Conservation (phyloP, 2,797 vertebrate genomes). For the Schizothorax lantsangensis region DNA sequence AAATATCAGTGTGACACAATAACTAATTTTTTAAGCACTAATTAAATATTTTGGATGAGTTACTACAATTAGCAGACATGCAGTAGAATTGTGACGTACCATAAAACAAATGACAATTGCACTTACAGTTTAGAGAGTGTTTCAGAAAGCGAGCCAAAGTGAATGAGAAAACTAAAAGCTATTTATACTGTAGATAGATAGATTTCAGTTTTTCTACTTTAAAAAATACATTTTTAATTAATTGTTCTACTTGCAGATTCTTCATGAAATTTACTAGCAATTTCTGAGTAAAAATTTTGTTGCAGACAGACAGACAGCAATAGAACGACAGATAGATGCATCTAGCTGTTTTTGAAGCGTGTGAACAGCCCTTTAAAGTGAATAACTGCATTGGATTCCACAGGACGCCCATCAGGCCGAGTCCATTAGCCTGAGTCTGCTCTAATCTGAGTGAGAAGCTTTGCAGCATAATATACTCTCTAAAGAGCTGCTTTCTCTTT, state of each 20-base stretch:
- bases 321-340: background rate
- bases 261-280: background rate
- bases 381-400: conserved; percentile 16
- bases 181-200: background rate
- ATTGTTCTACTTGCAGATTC: background rate
- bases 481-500: conserved; percentile 46
- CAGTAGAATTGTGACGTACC: background rate
- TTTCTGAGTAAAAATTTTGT: background rate
- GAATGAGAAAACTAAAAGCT: too few species aligned
- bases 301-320: background rate
- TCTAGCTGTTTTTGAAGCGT: background rate
- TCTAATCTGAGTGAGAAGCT: conserved; percentile 47
- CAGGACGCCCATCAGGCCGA: conserved; percentile 15
- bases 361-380: background rate
- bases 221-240: background rate
- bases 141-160: background rate
- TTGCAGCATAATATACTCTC: conserved; percentile 40
- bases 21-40: background rate
- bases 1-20: background rate
- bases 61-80: background rate
- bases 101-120: background rate
- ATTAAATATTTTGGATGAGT: background rate
- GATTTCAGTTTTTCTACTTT: background rate
- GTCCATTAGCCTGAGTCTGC: conserved; percentile 33
- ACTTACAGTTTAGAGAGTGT: background rate